Conservation (phyloP, 2,888 invertebrate genomes). For the Cyaniris semiargus region DNA sequence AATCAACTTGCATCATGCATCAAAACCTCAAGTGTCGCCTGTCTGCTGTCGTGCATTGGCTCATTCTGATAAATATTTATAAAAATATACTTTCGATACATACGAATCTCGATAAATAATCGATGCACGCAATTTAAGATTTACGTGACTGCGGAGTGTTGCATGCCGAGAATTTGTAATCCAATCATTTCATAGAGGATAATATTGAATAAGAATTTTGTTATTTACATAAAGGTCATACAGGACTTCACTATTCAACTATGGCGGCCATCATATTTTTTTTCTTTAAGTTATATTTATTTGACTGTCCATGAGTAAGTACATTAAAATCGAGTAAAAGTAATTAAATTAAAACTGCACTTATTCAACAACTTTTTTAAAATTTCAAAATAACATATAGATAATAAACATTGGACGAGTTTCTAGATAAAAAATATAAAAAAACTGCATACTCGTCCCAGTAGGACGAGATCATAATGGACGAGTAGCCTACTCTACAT, state of each 20-base stretch:
- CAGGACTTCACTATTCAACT: neutral
- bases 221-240: constrained; percentile 20
- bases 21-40: neutral
- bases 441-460: no score
- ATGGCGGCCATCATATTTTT: neutral
- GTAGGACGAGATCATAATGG: no score
- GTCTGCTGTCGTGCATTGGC: constrained; percentile 9
- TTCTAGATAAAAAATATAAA: no score
- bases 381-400: no score
- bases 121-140: constrained; percentile 24
- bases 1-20: neutral
- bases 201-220: constrained; percentile 19
- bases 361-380: no score
- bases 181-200: constrained; percentile 23
- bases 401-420: no score
- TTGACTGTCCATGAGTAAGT: neutral
- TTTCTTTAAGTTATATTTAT: neutral
- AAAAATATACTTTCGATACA: constrained; percentile 28
- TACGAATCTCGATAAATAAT: constrained; percentile 26
- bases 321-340: neutral
- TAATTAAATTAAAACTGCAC: no score
- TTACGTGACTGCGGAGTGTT: constrained; percentile 17
- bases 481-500: no score
- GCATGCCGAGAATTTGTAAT: constrained; percentile 1
- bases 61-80: constrained; percentile 23